A percentile compares a stretch with the other conserved stretches of the same genome.
Conservation (phyloP, 2,113 vertebrate genomes). For the Catagonus wagneri region DNA sequence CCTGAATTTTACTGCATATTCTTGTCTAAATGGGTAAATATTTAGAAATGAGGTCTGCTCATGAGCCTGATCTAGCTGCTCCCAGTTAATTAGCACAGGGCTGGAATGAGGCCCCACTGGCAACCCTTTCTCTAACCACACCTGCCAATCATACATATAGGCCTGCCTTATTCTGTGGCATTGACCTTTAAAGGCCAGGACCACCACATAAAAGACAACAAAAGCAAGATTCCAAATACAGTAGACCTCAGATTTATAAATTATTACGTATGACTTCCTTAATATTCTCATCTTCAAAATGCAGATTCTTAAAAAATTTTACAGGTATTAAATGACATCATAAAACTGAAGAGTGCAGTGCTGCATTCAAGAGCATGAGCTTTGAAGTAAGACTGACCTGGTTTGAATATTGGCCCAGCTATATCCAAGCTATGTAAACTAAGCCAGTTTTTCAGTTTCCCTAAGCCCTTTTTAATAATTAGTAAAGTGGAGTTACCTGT, state of each 20-base stretch:
- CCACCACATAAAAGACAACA: not conserved
- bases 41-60: not conserved
- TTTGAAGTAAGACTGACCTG: not conserved
- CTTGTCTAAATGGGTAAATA: conserved; percentile 27
- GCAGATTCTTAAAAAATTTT: not conserved
- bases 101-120: not conserved
- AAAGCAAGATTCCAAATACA: not conserved
- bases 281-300: not conserved
- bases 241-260: not conserved
- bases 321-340: not conserved
- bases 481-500: not conserved
- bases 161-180: not conserved
- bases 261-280: not conserved
- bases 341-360: not conserved
- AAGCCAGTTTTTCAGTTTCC: not conserved
- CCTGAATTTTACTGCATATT: not conserved
- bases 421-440: not conserved
- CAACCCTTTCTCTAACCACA: not conserved
- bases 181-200: not conserved
- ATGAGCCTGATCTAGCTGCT: not conserved
- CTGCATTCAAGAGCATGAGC: not conserved
- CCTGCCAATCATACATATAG: not conserved
- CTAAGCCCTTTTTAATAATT: not conserved
- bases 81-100: not conserved
- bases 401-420: not conserved